Evolutionary conservation across 2,113 vertebrate species (phyloP).

Genomic region (Fulica atra): DNA sequence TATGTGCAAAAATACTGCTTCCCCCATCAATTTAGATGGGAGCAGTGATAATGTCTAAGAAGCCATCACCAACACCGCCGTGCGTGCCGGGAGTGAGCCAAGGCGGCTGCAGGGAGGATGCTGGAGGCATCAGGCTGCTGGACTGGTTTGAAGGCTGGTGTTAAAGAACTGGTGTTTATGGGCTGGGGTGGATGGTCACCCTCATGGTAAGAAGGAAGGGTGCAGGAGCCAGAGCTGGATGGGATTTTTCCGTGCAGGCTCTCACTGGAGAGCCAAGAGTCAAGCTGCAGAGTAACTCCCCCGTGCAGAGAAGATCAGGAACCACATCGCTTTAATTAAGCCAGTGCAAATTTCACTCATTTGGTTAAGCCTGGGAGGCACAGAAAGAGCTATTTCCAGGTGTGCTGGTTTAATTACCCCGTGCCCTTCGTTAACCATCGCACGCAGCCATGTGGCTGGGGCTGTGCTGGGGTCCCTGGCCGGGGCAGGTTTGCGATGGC

Average conservation of each 20-base stretch:
- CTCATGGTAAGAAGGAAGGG: background rate
- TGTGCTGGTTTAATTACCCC: background rate
- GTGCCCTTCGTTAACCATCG: background rate
- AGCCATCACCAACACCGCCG: background rate
- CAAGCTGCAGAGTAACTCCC: background rate
- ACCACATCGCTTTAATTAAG: background rate
- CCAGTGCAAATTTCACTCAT: constrained; percentile 17
- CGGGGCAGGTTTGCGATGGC: fast-evolving
- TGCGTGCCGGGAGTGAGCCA: background rate
- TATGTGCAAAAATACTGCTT: background rate
- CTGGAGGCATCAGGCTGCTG: background rate
- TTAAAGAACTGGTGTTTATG: constrained; percentile 15
- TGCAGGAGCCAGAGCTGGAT: background rate
- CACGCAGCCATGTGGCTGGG: fast-evolving
- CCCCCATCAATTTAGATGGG: background rate
- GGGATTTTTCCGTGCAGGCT: background rate
- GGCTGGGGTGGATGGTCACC: background rate
- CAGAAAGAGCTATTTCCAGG: constrained; percentile 39
- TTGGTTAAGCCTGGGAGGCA: constrained; percentile 56
- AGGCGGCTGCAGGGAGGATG: background rate
- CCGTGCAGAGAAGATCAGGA: background rate
- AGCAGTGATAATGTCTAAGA: fast-evolving
- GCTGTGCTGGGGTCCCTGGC: background rate
- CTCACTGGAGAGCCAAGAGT: background rate
- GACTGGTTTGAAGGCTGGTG: background rate